Evolutionary conservation across 2,888 invertebrate genomes (phyloP), one percentile per base, ranked within the genome.

Genomic region (Drymonia ruficornis): DNA sequence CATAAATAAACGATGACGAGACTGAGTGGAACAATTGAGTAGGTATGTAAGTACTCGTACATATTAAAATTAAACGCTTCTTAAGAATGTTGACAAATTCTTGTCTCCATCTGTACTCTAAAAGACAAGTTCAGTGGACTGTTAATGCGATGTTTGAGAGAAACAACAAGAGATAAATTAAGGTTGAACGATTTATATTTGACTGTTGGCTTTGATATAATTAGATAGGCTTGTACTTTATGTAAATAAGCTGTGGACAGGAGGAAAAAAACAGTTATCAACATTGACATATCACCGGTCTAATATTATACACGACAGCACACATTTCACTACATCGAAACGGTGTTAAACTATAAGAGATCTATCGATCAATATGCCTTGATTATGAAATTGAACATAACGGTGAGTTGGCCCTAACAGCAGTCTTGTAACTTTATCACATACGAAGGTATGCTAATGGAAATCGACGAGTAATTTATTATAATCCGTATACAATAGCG

Each of bases 401-500:
- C 43, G 43, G 18, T 12, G 19, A 43, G 13, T 43, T 43, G 13
- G 43, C 13, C 19, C 19, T 43, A 43, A 43, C 42, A 15, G n/a
- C 15, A 38, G 7, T 4, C n/a, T 15, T 38, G 38, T 13, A 23
- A 44, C 28, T 15, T 28, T 15, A 70, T 66, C 56, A 53, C 49
- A 48, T 19, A 71, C 59, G 60, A 65, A 58, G 66, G 64, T 65
- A 74, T 75, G 70, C 75, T 78, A 70, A 74, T 74, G 66, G 74
- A 77, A 83, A 78, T 71, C 70, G 67, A 73, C 76, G 68, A 78
- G 78, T 76, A 83, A 81, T 81, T 78, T 76, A 75, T 71, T 70
- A 78, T 83, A 83, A 83, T 82, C 78, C 74, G 62, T 60, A 65
- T 68, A 82, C 81, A 84, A 85, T 80, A 66, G 74, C 60, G 58